Percentiles rank a stretch among this genome's conserved stretches.
Conservation (phyloP, 2,113 vertebrate species). For the Centropristis striata region DNA sequence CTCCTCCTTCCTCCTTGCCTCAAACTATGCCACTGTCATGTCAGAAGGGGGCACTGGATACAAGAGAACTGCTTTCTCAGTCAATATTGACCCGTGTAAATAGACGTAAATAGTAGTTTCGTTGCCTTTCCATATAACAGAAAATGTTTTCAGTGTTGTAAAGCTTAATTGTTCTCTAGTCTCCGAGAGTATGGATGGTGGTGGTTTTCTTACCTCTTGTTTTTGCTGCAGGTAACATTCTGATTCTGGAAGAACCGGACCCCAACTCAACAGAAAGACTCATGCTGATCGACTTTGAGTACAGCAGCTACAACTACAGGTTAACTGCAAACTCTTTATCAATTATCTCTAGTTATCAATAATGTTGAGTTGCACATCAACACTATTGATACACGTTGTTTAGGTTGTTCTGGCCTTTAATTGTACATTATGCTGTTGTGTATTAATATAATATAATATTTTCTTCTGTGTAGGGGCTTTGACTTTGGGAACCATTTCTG, state of each 20-base stretch:
- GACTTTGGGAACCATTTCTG: conserved; percentile 97
- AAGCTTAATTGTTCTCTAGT: background rate
- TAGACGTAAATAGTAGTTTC: background rate
- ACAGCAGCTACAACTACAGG: conserved; percentile 98
- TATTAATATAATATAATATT: background rate
- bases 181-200: background rate
- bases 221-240: conserved; percentile 88
- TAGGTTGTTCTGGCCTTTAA: background rate
- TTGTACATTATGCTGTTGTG: background rate
- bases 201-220: background rate
- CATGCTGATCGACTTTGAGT: conserved; percentile 98
- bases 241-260: conserved; percentile 84
- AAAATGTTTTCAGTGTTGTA: background rate
- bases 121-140: background rate
- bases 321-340: conserved; percentile 42
- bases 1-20: no score
- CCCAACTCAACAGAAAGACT: conserved; percentile 81
- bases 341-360: background rate
- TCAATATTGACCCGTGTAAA: background rate
- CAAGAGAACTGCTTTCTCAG: no score
- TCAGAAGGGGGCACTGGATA: no score
- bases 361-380: background rate
- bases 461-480: conserved; percentile 87
- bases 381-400: background rate
- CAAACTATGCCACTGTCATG: no score